phyloP scores from a whole-genome alignment of 2,113 vertebrate species.

The Cyphomyrus plagiostoma region DNA sequence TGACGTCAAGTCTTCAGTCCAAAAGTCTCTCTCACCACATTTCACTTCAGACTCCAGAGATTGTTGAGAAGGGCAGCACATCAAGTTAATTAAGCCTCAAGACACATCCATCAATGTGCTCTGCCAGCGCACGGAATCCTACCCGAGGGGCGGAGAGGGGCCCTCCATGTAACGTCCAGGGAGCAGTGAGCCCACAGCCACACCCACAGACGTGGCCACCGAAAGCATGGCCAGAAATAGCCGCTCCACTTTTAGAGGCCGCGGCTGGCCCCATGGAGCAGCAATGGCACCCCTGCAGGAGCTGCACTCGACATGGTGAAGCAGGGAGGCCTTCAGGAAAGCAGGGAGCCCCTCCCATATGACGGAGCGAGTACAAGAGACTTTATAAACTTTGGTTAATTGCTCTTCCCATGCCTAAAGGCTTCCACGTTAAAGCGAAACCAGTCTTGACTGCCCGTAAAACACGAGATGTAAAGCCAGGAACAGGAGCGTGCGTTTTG shows the following conservation, averaged over 20 bases:
- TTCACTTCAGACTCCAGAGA: not conserved
- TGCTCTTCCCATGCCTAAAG: not conserved
- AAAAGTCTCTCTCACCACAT: not conserved
- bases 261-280: not conserved
- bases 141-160: not conserved
- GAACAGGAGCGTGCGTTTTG: not conserved
- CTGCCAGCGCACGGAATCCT: not conserved
- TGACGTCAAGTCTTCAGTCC: not conserved
- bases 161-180: not conserved
- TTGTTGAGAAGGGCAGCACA: not conserved
- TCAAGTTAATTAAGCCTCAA: not conserved
- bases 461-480: not conserved
- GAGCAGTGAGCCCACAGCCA: not conserved
- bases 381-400: not conserved
- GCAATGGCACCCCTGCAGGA: not conserved
- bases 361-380: not conserved
- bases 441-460: not conserved
- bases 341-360: not conserved
- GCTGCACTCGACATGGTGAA: accelerated
- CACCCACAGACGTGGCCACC: not conserved
- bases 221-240: not conserved
- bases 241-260: constrained; percentile 8
- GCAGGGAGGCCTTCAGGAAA: not conserved
- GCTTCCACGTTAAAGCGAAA: not conserved
- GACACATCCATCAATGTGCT: not conserved